Base-by-base conservation (phyloP, 2,113 vertebrate genomes). In the Stegostoma tigrinum region DNA sequence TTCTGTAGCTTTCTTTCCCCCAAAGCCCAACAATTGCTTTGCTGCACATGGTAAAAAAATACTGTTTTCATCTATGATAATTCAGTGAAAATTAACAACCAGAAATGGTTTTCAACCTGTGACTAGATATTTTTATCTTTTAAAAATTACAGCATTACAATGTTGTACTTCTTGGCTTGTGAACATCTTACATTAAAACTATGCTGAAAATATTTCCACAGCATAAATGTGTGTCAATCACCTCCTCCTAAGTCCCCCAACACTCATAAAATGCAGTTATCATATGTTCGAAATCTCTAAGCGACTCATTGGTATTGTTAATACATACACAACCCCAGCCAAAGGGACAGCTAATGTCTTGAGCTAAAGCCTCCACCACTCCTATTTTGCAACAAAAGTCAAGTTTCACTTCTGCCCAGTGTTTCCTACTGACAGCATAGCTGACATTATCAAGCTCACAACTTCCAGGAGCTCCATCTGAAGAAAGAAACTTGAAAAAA, bases 161-260 rank as follows among this genome's bases (percentile, higher is more conserved):
- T 30, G 55, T 24, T 89, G 86, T 48, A 30, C 10, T 30, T 61
- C 42, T 90, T 90, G 48, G 21, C 61, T 8, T 66, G 38, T 4
- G 64, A 91, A 93, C 4, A 6, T 66, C 34, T 64, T n/a, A 38
- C n/a, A n/a, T 93, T 34, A 64, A 67, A 5, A 93, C 64, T 61
- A 66, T 93, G 7, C 23, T 66, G 34, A 93, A 93, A 93, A 93
- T 66, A 93, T 93, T 64, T 55, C 55, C 30, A 83, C 80, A 83
- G 80, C 38, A 38, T 67, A 93, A 93, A 93, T 93, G 38, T 93
- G n/a, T 66, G 61, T 66, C 89, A 93, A 66, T 66, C 61, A 93
- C 64, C 64, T 93, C 61, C 89, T 93, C 61, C 61, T 93, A n/a
- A 66, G 38, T 45, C 61, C 34, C 61, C 89, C 66, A 24, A 15